Conservation (phyloP, 1,140 invertebrate species). For the Augochlora pura region DNA sequence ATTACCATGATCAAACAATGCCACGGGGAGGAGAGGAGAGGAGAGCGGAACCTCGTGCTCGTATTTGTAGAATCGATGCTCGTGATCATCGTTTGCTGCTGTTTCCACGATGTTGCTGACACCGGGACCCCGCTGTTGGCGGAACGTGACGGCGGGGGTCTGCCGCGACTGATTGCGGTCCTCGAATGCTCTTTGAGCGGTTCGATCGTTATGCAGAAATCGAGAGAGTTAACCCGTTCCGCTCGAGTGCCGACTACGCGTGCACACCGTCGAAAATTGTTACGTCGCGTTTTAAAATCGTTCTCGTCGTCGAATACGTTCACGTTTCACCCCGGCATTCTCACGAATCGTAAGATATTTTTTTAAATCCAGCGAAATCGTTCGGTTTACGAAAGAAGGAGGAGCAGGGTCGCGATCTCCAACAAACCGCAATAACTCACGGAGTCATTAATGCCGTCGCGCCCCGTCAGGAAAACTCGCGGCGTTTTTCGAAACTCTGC, state of each 20-base stretch:
- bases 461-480: conserved; percentile 1
- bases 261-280: no score
- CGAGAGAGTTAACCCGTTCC: neutral
- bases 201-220: conserved; percentile 42
- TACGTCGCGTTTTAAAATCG: no score
- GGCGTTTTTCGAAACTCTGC: conserved; percentile 4
- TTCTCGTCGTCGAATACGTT: no score
- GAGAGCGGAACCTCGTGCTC: conserved; percentile 35
- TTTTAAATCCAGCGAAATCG: neutral
- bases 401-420: neutral
- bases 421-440: conserved; percentile 34
- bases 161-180: conserved; percentile 29
- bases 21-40: conserved; percentile 36
- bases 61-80: conserved; percentile 7
- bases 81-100: neutral
- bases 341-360: no score
- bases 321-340: no score
- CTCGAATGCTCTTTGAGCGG: conserved; percentile 38
- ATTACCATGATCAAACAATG: conserved; percentile 75
- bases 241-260: no score
- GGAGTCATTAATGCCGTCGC: conserved; percentile 15
- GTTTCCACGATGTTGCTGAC: conserved; percentile 3
- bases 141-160: conserved; percentile 32
- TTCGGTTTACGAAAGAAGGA: neutral
- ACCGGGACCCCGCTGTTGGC: neutral